Evolutionary conservation across 2,113 vertebrate species (phyloP).

Genomic region (Anoplopoma fimbria): DNA sequence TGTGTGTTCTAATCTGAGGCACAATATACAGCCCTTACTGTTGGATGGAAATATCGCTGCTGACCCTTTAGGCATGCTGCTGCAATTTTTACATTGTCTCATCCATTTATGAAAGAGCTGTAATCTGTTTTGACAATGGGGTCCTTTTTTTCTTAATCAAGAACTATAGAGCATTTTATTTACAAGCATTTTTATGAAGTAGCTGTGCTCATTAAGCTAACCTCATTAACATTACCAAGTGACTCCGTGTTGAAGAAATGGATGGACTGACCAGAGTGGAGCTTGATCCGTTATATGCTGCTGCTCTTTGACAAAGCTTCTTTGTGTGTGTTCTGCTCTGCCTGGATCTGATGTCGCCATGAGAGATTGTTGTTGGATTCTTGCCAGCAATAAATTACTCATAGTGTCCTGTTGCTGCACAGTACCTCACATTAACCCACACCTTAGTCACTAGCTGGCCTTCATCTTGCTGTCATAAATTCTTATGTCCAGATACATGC

Average conservation of each 20-base stretch:
- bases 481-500: conserved; percentile 15
- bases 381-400: conserved; percentile 47
- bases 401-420: conserved; percentile 44
- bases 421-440: conserved; percentile 60
- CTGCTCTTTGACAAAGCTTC: conserved; percentile 72
- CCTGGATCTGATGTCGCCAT: conserved; percentile 56
- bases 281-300: conserved; percentile 65
- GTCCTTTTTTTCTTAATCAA: conserved; percentile 1
- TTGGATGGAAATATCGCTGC: conserved; percentile 53
- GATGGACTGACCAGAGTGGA: conserved; percentile 26
- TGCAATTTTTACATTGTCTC: conserved; percentile 29
- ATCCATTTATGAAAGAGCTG: conserved; percentile 50
- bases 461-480: conserved; percentile 21
- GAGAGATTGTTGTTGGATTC: conserved; percentile 55
- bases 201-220: conserved; percentile 46
- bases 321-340: conserved; percentile 50
- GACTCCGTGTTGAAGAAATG: conserved; percentile 56
- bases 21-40: conserved; percentile 3
- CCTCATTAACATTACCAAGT: conserved; percentile 41
- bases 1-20: conserved; percentile 37
- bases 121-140: conserved; percentile 38
- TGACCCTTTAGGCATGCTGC: conserved; percentile 54
- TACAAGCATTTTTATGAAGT: conserved; percentile 14
- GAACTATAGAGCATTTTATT: conserved; percentile 27
- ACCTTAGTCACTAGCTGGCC: conserved; percentile 33